These are phyloP conservation scores for Sitta europaea DNA, from an alignment of 2,113 vertebrate species.

Conservation along the genomic window DNA sequence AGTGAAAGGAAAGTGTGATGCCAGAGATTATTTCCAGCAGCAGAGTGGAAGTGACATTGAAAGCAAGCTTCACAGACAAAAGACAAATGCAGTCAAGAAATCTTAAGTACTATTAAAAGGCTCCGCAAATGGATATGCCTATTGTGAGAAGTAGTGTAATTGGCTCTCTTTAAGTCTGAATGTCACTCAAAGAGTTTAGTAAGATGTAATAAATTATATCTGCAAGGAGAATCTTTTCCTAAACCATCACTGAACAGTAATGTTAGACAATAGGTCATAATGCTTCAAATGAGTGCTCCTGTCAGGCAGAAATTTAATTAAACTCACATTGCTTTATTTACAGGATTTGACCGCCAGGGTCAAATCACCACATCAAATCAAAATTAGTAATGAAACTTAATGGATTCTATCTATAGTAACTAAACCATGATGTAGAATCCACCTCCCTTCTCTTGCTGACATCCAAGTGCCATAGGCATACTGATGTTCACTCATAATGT, in stretches of 20 bases:
- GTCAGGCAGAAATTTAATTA: constrained; percentile 3
- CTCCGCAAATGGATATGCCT: neutral
- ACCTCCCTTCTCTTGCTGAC: neutral
- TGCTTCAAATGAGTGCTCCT: neutral
- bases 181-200: constrained; percentile 28
- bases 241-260: neutral
- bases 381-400: constrained; percentile 16
- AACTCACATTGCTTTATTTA: constrained; percentile 14
- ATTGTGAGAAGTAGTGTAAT: constrained; percentile 26
- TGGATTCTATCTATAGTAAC: neutral
- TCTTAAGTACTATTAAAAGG: constrained; percentile 25
- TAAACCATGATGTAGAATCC: neutral
- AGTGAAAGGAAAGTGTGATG: neutral
- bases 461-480: neutral
- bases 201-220: constrained; percentile 10
- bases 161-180: constrained; percentile 22
- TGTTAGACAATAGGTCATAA: constrained; percentile 31
- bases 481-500: neutral
- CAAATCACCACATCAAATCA: constrained; percentile 25
- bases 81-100: constrained; percentile 30
- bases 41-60: constrained; percentile 7
- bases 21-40: neutral
- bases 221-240: neutral
- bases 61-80: constrained; percentile 3
- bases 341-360: neutral